Conservation (phyloP, 64 coral and sea anemone species). For the Porites australiensis region DNA sequence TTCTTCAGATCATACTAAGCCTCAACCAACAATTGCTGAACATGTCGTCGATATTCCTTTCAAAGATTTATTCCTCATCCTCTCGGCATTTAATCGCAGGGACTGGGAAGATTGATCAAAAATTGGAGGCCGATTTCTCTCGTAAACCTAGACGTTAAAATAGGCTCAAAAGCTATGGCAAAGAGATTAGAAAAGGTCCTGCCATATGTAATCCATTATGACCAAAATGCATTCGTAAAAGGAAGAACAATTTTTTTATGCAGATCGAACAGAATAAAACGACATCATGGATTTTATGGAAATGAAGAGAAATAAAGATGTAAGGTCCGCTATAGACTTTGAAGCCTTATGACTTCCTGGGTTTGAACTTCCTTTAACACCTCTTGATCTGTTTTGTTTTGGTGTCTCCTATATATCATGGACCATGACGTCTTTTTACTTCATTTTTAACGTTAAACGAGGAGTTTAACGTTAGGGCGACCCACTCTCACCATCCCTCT, state of each 20-base stretch:
- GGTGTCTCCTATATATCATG: neutral
- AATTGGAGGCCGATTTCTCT: slow-evolving; percentile 63
- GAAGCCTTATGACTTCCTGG: slow-evolving; percentile 23
- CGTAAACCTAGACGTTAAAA: slow-evolving; percentile 62
- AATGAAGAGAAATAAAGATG: neutral
- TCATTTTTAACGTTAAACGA: too few species aligned
- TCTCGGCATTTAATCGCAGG: too few species aligned
- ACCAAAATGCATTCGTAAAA: slow-evolving; percentile 25
- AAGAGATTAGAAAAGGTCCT: slow-evolving; percentile 49
- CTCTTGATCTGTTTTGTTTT: neutral
- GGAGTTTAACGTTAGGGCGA: too few species aligned
- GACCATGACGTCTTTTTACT: neutral
- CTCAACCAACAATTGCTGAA: too few species aligned
- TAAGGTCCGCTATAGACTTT: slow-evolving; percentile 5
- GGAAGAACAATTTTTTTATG: slow-evolving; percentile 24
- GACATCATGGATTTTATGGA: neutral
- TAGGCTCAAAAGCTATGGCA: slow-evolving; percentile 55
- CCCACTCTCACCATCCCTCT: too few species aligned
- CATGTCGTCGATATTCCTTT: too few species aligned
- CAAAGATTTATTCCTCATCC: too few species aligned
- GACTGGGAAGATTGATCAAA: slow-evolving; percentile 6
- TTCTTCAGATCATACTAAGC: too few species aligned
- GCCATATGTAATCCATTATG: slow-evolving; percentile 7
- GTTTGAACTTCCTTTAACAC: neutral
- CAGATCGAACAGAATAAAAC: neutral